A percentile compares a stretch with the other conserved stretches of the same genome.
These are phyloP conservation scores for Takifugu bimaculatus DNA, from an alignment of 2,113 vertebrate species.

Conservation along the genomic window DNA sequence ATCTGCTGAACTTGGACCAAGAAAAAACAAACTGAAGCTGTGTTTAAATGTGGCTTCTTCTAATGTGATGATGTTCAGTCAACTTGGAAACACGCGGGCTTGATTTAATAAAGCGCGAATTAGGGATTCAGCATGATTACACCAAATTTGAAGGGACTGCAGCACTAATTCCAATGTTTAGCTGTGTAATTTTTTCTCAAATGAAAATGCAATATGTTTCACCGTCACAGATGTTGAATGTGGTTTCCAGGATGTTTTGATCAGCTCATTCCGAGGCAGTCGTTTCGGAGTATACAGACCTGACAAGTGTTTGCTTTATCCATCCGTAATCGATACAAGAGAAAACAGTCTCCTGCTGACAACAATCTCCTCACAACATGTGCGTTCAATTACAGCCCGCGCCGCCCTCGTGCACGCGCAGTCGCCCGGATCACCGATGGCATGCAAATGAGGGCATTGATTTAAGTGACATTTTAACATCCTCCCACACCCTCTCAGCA, in stretches of 20 bases:
- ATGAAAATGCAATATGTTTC: slow-evolving; percentile 17
- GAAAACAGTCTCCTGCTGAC: slow-evolving; percentile 47
- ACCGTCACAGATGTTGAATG: slow-evolving; percentile 12
- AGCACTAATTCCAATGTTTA: slow-evolving; percentile 6
- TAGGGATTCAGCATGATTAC: slow-evolving; percentile 8
- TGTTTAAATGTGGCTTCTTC: slow-evolving; percentile 13
- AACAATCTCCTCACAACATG: slow-evolving; percentile 33
- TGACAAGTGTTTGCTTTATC: slow-evolving; percentile 64
- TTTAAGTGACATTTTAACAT: slow-evolving; percentile 73
- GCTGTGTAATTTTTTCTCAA: background rate
- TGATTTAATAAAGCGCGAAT: slow-evolving; percentile 14
- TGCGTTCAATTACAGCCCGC: slow-evolving; percentile 49
- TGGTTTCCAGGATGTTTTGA: slow-evolving; percentile 46
- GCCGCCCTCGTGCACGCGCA: background rate
- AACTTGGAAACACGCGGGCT: slow-evolving; percentile 2
- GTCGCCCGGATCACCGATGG: slow-evolving; percentile 23
- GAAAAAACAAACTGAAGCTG: slow-evolving; percentile 20
- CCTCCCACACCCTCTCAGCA: slow-evolving; percentile 63
- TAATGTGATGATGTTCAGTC: background rate
- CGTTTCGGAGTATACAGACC: slow-evolving; percentile 42
- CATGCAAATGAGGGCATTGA: slow-evolving; percentile 73
- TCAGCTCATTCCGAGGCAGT: slow-evolving; percentile 36
- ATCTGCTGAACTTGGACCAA: slow-evolving; percentile 31
- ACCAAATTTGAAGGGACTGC: slow-evolving; percentile 4
- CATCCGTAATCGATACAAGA: slow-evolving; percentile 65